Percentiles rank a stretch among this genome's conserved stretches.
These are phyloP conservation scores for Himalopsyche anomala DNA, from an alignment of 2,888 invertebrate genomes.

Conservation along the genomic window DNA sequence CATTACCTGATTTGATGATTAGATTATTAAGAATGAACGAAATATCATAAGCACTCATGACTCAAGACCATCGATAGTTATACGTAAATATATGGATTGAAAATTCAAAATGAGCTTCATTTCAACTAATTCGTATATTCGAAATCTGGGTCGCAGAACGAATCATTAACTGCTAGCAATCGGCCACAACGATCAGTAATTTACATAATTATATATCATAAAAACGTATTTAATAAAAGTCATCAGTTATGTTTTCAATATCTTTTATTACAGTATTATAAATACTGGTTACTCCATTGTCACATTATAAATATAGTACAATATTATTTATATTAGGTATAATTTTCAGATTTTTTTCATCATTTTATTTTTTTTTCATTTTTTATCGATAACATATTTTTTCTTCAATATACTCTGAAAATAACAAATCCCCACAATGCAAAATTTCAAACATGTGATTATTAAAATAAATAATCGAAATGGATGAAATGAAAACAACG, in stretches of 20 bases:
- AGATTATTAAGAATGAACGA: too few species aligned
- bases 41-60: too few species aligned
- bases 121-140: too few species aligned
- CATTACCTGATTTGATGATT: too few species aligned
- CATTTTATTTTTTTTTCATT: constrained; percentile 57
- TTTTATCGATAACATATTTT: constrained; percentile 63
- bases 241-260: constrained; percentile 58
- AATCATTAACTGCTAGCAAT: not conserved
- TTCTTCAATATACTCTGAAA: constrained; percentile 63
- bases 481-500: constrained; percentile 15
- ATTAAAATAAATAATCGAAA: constrained; percentile 32
- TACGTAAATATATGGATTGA: too few species aligned
- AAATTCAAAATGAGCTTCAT: too few species aligned
- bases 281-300: constrained; percentile 68
- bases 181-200: too few species aligned
- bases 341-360: constrained; percentile 62
- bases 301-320: constrained; percentile 68
- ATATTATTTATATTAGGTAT: constrained; percentile 65
- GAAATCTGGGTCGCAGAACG: not conserved
- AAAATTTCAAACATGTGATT: constrained; percentile 46
- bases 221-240: constrained; percentile 1
- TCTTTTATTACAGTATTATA: constrained; percentile 67
- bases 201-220: not conserved
- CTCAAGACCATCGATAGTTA: too few species aligned
- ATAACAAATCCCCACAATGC: constrained; percentile 63